Conservation (phyloP, 2,797 vertebrate species). For the Erpetoichthys calabaricus region DNA sequence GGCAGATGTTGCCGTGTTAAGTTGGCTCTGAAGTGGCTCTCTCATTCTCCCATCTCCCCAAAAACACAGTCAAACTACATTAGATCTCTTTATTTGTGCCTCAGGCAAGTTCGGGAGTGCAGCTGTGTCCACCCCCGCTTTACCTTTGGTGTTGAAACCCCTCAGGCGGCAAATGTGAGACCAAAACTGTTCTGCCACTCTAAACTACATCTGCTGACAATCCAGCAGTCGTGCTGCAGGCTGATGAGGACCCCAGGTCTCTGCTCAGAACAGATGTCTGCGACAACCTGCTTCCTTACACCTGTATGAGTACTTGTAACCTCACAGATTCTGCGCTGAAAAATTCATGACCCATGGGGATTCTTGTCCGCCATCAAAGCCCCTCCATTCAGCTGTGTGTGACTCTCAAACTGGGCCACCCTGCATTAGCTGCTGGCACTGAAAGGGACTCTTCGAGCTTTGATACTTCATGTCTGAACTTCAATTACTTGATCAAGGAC, state of each 20-base stretch:
- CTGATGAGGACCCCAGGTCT: slow-evolving; percentile 36
- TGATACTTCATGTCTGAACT: slow-evolving; percentile 38
- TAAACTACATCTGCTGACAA: slow-evolving; percentile 68
- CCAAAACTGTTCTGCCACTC: slow-evolving; percentile 50
- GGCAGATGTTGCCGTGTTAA: slow-evolving; percentile 79
- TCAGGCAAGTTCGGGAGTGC: slow-evolving; percentile 71
- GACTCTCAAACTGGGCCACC: slow-evolving; percentile 20
- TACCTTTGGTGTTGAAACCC: slow-evolving; percentile 86
- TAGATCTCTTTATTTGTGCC: slow-evolving; percentile 92
- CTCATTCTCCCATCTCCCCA: slow-evolving; percentile 60
- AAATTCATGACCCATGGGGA: slow-evolving; percentile 66
- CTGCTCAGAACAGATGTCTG: slow-evolving; percentile 69
- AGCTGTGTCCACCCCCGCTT: slow-evolving; percentile 85
- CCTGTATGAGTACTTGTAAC: slow-evolving; percentile 63
- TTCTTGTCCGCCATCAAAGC: slow-evolving; percentile 59
- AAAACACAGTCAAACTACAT: slow-evolving; percentile 74
- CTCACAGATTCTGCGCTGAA: slow-evolving; percentile 42
- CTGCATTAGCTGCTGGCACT: slow-evolving; percentile 16
- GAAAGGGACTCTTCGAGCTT: slow-evolving; percentile 29
- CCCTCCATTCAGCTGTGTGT: slow-evolving; percentile 5
- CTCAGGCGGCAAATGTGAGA: slow-evolving; percentile 73
- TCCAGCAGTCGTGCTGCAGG: slow-evolving; percentile 56
- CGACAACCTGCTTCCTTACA: slow-evolving; percentile 72
- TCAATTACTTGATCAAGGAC: slow-evolving; percentile 39
- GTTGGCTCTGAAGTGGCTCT: slow-evolving; percentile 91